phyloP scores from a whole-genome alignment of 1,140 invertebrate species.

The Platorchestia sp. region DNA sequence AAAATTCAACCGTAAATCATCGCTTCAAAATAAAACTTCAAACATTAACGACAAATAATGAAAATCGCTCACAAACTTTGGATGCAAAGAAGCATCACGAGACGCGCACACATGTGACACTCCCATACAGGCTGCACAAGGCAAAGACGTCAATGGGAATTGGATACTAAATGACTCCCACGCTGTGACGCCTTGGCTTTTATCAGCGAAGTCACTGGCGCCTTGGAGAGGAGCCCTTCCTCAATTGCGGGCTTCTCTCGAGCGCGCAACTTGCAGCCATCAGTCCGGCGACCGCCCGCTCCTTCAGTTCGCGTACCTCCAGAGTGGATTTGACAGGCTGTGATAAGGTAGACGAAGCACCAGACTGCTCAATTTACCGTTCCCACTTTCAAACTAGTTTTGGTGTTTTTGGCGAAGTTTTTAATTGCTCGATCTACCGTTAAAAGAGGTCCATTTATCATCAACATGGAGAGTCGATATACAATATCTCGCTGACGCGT shows the following conservation, averaged over 20 bases:
- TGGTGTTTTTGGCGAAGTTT: background rate
- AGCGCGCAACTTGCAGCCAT: background rate
- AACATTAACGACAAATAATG: background rate
- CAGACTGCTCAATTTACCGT: background rate
- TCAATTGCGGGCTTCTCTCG: background rate
- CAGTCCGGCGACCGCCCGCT: background rate
- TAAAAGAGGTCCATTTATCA: slow-evolving; percentile 6
- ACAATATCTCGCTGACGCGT: background rate
- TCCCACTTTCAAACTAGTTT: slow-evolving; percentile 38
- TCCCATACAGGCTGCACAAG: background rate
- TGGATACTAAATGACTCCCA: background rate
- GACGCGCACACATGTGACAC: background rate
- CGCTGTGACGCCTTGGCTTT: background rate
- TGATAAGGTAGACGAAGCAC: background rate
- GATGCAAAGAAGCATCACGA: background rate
- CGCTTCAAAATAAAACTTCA: background rate
- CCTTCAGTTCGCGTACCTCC: background rate
- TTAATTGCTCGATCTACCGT: slow-evolving; percentile 21
- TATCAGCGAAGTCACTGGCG: background rate
- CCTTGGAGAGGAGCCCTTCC: background rate
- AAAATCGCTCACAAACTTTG: background rate
- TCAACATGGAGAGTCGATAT: background rate
- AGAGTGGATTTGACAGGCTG: slow-evolving; percentile 48
- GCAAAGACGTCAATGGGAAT: background rate
- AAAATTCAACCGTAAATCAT: background rate